Percentiles rank a stretch among this genome's conserved stretches.
phyloP scores from a whole-genome alignment of 2,113 vertebrate species.

The Malurus alboscapulatus region DNA sequence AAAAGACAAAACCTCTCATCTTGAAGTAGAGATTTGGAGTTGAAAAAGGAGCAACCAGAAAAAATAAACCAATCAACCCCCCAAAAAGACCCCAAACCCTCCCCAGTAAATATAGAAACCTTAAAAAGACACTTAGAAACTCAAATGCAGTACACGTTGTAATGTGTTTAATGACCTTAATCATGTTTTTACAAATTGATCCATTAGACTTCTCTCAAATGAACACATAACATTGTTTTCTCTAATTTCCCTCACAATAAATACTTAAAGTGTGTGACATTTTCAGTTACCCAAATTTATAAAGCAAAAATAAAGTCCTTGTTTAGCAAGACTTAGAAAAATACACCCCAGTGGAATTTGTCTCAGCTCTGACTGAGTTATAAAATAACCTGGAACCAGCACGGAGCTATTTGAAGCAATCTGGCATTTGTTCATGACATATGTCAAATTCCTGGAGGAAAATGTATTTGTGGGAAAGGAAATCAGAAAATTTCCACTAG shows the following conservation, averaged over 20 bases:
- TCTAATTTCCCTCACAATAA: background rate
- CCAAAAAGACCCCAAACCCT: background rate
- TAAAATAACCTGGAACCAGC: background rate
- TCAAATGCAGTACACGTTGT: background rate
- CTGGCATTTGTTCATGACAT: background rate
- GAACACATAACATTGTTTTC: background rate
- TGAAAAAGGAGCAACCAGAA: background rate
- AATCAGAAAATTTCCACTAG: conserved; percentile 2
- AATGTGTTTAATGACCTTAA: background rate
- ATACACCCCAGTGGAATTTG: background rate
- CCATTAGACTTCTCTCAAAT: background rate
- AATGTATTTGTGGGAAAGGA: background rate
- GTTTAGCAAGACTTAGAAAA: background rate
- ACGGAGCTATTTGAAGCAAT: background rate
- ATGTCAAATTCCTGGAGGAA: background rate
- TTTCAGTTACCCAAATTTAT: background rate
- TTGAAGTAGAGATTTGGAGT: background rate
- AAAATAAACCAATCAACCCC: background rate
- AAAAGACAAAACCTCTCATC: background rate
- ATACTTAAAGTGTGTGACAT: background rate
- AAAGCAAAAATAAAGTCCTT: background rate
- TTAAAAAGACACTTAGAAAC: background rate
- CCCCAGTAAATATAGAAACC: background rate
- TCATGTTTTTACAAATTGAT: background rate
- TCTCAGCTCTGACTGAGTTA: background rate